phyloP scores from a whole-genome alignment of 1,140 invertebrate genomes.

The Ostrea edulis region DNA sequence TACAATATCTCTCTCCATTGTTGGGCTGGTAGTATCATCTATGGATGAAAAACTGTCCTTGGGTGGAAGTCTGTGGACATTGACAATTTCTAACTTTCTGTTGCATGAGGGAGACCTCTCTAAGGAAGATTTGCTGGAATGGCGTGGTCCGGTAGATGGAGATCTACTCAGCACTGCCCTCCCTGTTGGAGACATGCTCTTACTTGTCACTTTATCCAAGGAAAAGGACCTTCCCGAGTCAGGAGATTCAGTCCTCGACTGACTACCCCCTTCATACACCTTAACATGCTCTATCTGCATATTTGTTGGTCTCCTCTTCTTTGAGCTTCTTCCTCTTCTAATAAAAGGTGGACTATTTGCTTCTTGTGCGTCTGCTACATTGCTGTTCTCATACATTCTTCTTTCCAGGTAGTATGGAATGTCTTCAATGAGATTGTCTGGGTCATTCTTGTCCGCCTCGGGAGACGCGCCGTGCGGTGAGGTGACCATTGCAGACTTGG shows the following conservation, averaged over 20 bases:
- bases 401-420: slow-evolving; percentile 80
- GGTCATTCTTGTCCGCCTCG: not conserved
- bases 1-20: slow-evolving; percentile 74
- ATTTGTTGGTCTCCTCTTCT: slow-evolving; percentile 60
- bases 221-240: slow-evolving; percentile 2
- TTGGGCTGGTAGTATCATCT: slow-evolving; percentile 80
- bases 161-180: slow-evolving; percentile 40
- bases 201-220: slow-evolving; percentile 27
- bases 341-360: slow-evolving; percentile 36
- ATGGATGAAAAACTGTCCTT: slow-evolving; percentile 79
- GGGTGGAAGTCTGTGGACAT: slow-evolving; percentile 77
- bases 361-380: slow-evolving; percentile 62
- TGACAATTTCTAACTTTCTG: slow-evolving; percentile 77
- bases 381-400: slow-evolving; percentile 67
- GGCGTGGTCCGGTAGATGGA: slow-evolving; percentile 35
- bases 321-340: slow-evolving; percentile 58
- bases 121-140: slow-evolving; percentile 47
- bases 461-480: slow-evolving; percentile 13
- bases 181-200: slow-evolving; percentile 51
- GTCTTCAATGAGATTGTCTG: slow-evolving; percentile 77
- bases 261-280: slow-evolving; percentile 58
- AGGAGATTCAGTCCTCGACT: slow-evolving; percentile 30
- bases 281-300: slow-evolving; percentile 65
- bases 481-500: not conserved
- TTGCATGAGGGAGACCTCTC: slow-evolving; percentile 69